These are phyloP conservation scores for Hucho hucho DNA, from an alignment of 2,113 vertebrate species.

Conservation along the genomic window DNA sequence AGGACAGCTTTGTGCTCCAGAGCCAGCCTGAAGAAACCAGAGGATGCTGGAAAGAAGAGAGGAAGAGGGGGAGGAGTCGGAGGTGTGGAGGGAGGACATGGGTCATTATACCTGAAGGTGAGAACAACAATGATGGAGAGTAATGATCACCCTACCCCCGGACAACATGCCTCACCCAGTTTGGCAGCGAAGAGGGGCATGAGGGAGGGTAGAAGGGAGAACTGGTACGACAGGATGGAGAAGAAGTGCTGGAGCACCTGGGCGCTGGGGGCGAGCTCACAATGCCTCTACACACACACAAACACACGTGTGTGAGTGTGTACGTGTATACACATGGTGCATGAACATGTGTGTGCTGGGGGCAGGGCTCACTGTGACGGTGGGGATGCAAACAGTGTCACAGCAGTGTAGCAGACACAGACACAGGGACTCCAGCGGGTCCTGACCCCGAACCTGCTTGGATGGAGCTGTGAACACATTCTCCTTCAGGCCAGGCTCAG, in stretches of 20 bases:
- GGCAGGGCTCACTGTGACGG: slow-evolving; percentile 78
- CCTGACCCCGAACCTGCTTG: slow-evolving; percentile 66
- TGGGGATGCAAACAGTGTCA: slow-evolving; percentile 86
- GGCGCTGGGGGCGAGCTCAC: slow-evolving; percentile 68
- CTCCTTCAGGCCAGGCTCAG: slow-evolving; percentile 79
- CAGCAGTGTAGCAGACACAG: slow-evolving; percentile 83
- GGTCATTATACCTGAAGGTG: background rate
- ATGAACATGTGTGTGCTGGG: slow-evolving; percentile 15
- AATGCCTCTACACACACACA: slow-evolving; percentile 74
- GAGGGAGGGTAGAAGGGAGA: slow-evolving; percentile 79
- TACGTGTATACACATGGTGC: slow-evolving; percentile 2
- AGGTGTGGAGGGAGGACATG: slow-evolving; percentile 62
- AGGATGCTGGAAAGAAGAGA: slow-evolving; percentile 75
- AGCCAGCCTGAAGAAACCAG: slow-evolving; percentile 84
- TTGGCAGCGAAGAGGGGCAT: slow-evolving; percentile 84
- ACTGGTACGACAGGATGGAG: slow-evolving; percentile 79
- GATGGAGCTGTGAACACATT: slow-evolving; percentile 86
- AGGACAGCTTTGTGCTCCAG: slow-evolving; percentile 87
- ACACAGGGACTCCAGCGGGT: slow-evolving; percentile 82
- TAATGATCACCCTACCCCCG: background rate
- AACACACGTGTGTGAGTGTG: slow-evolving; percentile 25
- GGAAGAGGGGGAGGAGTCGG: slow-evolving; percentile 56
- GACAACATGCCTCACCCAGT: slow-evolving; percentile 78
- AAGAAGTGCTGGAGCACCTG: slow-evolving; percentile 83
- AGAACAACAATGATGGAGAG: background rate